Conservation (phyloP, 2,888 invertebrate species). For the Orthonevra nobilis region DNA sequence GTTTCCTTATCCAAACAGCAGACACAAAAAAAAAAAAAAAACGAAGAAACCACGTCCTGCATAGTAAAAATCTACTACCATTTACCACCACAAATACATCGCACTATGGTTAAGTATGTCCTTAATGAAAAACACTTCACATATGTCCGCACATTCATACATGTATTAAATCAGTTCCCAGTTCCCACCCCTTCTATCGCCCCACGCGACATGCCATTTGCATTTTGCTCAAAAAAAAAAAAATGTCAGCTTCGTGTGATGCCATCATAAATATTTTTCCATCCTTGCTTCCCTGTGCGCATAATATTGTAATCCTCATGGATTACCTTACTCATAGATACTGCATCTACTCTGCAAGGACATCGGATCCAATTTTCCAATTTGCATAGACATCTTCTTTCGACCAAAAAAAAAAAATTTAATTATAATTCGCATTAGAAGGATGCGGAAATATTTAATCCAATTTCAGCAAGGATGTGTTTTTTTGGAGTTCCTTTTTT, state of each 20-base stretch:
- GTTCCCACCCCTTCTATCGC: too few species aligned
- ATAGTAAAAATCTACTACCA: too few species aligned
- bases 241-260: conserved; percentile 34
- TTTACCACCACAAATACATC: too few species aligned
- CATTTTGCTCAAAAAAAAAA: conserved; percentile 29
- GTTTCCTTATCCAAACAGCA: too few species aligned
- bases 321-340: conserved; percentile 48
- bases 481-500: conserved; percentile 24
- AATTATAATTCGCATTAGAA: conserved; percentile 30
- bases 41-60: too few species aligned
- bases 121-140: not conserved
- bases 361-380: too few species aligned
- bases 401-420: conserved; percentile 22
- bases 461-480: conserved; percentile 24
- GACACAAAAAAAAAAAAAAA: too few species aligned
- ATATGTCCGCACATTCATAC: not conserved
- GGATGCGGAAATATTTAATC: conserved; percentile 31
- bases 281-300: conserved; percentile 1
- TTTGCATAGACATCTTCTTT: conserved; percentile 34
- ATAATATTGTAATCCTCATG: conserved; percentile 46
- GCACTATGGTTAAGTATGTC: too few species aligned
- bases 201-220: not conserved
- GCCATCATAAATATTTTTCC: conserved; percentile 23
- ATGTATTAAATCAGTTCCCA: not conserved
- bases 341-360: too few species aligned